phyloP scores from a whole-genome alignment of 2,888 invertebrate genomes.

The Tetrapedia diversipes region DNA sequence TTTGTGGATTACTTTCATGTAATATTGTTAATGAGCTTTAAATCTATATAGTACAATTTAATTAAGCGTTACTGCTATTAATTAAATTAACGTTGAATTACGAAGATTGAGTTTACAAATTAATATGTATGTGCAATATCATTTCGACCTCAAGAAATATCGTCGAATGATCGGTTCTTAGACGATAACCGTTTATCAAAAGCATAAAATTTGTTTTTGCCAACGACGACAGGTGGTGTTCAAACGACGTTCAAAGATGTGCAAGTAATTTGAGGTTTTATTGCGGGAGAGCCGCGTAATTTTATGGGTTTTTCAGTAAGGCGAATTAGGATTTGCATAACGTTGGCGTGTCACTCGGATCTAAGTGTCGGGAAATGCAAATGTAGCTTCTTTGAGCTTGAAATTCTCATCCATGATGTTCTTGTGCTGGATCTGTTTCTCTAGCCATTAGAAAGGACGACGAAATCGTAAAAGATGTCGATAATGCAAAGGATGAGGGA shows the following conservation, averaged over 20 bases:
- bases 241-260: slow-evolving; percentile 14
- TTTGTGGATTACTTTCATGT: slow-evolving; percentile 51
- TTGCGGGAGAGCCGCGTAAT: slow-evolving; percentile 68
- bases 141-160: not conserved
- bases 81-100: not conserved
- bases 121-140: not conserved
- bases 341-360: slow-evolving; percentile 61
- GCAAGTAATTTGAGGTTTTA: slow-evolving; percentile 66
- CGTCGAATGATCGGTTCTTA: not conserved
- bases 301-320: slow-evolving; percentile 70
- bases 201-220: not conserved
- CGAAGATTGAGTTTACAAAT: not conserved
- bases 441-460: slow-evolving; percentile 3
- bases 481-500: not conserved
- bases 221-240: not conserved
- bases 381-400: slow-evolving; percentile 61
- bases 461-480: slow-evolving; percentile 22
- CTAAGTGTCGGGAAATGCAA: slow-evolving; percentile 70
- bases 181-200: not conserved
- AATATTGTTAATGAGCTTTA: slow-evolving; percentile 60
- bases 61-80: slow-evolving; percentile 15
- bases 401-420: slow-evolving; percentile 40
- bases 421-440: slow-evolving; percentile 6
- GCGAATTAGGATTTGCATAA: slow-evolving; percentile 77
- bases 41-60: not conserved